phyloP scores from a whole-genome alignment of 2,888 invertebrate species.

The Epiperipatus broadwayi region DNA sequence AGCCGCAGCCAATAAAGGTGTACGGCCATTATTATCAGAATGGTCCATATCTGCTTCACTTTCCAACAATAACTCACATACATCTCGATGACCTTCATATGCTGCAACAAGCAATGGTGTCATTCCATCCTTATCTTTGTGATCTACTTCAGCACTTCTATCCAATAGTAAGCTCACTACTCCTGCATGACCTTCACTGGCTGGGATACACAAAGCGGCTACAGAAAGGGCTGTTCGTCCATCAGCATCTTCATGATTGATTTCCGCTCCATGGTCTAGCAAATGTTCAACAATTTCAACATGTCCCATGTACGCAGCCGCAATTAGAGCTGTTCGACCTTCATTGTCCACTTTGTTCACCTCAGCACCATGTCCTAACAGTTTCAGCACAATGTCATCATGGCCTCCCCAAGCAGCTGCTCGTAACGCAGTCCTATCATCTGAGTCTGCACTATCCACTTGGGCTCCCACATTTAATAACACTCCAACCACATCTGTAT shows the following conservation, averaged over 20 bases:
- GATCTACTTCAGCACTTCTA: slow-evolving; percentile 58
- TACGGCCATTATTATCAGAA: slow-evolving; percentile 55
- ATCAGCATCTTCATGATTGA: slow-evolving; percentile 68
- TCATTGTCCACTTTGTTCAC: slow-evolving; percentile 33
- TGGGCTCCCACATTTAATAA: slow-evolving; percentile 45
- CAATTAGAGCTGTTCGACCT: slow-evolving; percentile 33
- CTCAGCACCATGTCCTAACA: slow-evolving; percentile 28
- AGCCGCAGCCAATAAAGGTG: slow-evolving; percentile 53
- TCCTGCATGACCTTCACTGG: slow-evolving; percentile 39
- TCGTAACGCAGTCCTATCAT: slow-evolving; percentile 73
- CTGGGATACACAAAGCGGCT: slow-evolving; percentile 61
- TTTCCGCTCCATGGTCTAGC: slow-evolving; percentile 56
- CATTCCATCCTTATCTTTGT: slow-evolving; percentile 64
- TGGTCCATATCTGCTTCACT: slow-evolving; percentile 82
- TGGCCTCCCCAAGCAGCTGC: slow-evolving; percentile 48
- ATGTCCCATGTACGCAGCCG: slow-evolving; percentile 76
- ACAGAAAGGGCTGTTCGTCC: slow-evolving; percentile 71
- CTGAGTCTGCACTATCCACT: slow-evolving; percentile 64
- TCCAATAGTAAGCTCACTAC: slow-evolving; percentile 50
- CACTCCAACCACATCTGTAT: slow-evolving; percentile 37
- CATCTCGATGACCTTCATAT: slow-evolving; percentile 76
- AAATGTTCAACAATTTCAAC: slow-evolving; percentile 69
- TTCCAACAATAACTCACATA: slow-evolving; percentile 71
- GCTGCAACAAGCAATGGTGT: slow-evolving; percentile 72
- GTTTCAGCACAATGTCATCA: slow-evolving; percentile 29